Base-by-base conservation (phyloP, 1,140 invertebrate genomes). In the Drosophila watanabei region DNA sequence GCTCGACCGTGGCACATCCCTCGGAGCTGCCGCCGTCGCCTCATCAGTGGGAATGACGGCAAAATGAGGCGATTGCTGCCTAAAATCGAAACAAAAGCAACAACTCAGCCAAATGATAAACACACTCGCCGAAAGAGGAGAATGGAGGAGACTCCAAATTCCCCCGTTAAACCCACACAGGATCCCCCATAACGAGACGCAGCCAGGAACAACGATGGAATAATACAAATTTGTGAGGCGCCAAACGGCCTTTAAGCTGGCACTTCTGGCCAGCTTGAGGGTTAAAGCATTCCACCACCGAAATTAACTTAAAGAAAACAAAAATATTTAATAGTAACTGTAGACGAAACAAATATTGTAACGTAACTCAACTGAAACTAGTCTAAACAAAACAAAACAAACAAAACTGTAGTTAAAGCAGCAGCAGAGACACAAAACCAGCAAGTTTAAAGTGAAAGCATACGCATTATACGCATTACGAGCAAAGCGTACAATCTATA, bases 11-110 rank as follows among this genome's bases (percentile, higher is more conserved):
- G 93, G 98, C 98, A 71, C 98, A 99, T 94, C 97, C 98, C 52
- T 98, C 98, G 62, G 98, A 99, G 95, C 95, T 99, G 93, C 98
- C 98, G 84, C 98, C 98, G 30, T 99, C 98, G 86, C 98, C 98
- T 69, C 98, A 99, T 94, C 97, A 98, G 93, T 99, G 98, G 98
- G 98, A 99, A 95, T 98, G 95, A 95, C 95, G 94, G 88, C 93
- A 93, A 92, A 92, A 93, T 84, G 91, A 93, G 92, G 92, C 92
- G 75, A 93, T 93, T 87, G 92, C 92, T 81, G 92, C 92, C 92
- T 93, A 93, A 93, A 93, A 66, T 65, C 84, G 77, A 91, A 90
- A 79, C 75, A 82, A 70, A 70, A 75, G 63, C 61, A 80, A 58
- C 62, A 80, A 58, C 62, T 51, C 78, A 75, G 57, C 63, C 73